These are phyloP conservation scores for Montipora capitata DNA, from an alignment of 92 coral and sea anemone genomes.

Conservation along the genomic window DNA sequence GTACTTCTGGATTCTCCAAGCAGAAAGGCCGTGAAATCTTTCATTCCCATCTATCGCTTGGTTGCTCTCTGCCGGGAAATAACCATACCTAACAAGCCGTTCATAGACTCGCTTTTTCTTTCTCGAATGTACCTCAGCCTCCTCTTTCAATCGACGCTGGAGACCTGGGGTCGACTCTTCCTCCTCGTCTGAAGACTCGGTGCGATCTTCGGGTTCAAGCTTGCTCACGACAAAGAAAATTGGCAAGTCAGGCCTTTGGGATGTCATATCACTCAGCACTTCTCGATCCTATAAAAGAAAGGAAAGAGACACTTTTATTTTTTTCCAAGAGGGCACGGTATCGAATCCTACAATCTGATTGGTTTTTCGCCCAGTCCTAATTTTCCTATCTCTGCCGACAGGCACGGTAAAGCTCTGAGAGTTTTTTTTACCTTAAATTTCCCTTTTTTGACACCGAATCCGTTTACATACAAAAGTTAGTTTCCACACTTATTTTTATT, in stretches of 20 bases:
- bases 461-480: too few species aligned
- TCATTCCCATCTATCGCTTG: conserved; percentile 46
- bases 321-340: too few species aligned
- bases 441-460: too few species aligned
- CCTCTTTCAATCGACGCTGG: neutral
- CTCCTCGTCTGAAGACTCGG: conserved; percentile 77
- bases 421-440: too few species aligned
- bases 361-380: too few species aligned
- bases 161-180: conserved; percentile 32
- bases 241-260: conserved; percentile 36
- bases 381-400: too few species aligned
- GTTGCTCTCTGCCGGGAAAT: conserved; percentile 33
- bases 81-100: conserved; percentile 72
- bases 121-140: conserved; percentile 54
- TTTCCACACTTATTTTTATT: too few species aligned
- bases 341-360: too few species aligned
- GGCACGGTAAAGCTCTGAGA: too few species aligned
- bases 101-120: conserved; percentile 78
- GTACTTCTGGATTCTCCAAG: conserved; percentile 70
- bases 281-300: conserved; percentile 64
- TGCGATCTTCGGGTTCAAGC: conserved; percentile 76
- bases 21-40: conserved; percentile 79
- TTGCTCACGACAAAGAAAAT: conserved; percentile 82
- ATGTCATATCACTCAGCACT: conserved; percentile 70
- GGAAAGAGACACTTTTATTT: neutral